Base-by-base conservation (phyloP, 1,140 invertebrate genomes). In the Uloborus diversus region DNA sequence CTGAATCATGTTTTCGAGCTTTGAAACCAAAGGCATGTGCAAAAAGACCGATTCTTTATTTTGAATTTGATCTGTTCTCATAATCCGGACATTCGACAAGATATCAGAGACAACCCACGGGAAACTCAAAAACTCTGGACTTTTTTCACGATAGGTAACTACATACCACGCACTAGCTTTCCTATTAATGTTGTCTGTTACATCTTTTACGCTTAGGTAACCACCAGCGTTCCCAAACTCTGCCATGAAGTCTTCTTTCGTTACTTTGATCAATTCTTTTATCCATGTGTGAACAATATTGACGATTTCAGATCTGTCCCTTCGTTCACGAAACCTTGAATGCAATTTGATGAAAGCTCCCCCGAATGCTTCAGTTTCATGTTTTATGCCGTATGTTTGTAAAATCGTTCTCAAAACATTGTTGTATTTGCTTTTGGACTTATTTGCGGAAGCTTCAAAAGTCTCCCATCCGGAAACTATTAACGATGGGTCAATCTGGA, bases 381-480 rank as follows among this genome's bases (percentile, higher is more conserved):
- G 35, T 23, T 35, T 13, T 17, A 79, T 57, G 11, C 75, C 75
- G 23, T 79, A 79, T 1, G 47, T 79, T 32, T 57, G 61, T 13
- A 79, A 11, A 30, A 79, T 42, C 3, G 49, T 79, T 57, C 30
- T 56, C 4, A 79, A 42, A 14, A 13, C 14, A 17, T 27, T 56
- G 47, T 79, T 79, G 30, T 79, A 79, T 56, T 79, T 37, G 13
- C 37, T 27, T 65, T 23, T 23, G 17, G 47, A 35, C 3, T 49
- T n/a, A 7, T 27, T 32, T 23, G 82, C 82, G n/a, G 57, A 53
- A 20, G 47, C 4, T 42, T 65, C 56, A 42, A 47, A 82, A 7
- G 56, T 56, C 23, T 82, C 35, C 82, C 82, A 82, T 35, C 81
- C 82, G 35, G 33, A 28, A 42, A 70, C 42, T 23, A 68, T 33